These are phyloP conservation scores for Zelostemma sp. DNA, from an alignment of 1,140 invertebrate species.

Conservation along the genomic window DNA sequence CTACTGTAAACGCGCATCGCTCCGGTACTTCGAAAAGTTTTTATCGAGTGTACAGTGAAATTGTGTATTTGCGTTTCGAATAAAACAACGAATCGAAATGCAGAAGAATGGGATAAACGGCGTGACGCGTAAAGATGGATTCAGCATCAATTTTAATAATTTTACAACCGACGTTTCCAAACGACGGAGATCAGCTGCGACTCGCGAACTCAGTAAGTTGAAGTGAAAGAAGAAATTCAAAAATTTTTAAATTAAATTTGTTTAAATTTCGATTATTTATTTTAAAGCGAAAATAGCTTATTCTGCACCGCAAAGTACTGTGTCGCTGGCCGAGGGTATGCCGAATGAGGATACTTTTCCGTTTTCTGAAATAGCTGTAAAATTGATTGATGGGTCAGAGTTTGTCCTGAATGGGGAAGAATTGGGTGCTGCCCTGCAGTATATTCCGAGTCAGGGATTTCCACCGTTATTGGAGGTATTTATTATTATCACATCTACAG, in stretches of 20 bases:
- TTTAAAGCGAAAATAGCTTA: slow-evolving; percentile 76
- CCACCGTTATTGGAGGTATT: slow-evolving; percentile 73
- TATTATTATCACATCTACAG: too few relatives aligned
- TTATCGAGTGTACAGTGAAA: not conserved
- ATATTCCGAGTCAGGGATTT: slow-evolving; percentile 81
- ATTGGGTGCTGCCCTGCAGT: slow-evolving; percentile 77
- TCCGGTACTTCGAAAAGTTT: not conserved
- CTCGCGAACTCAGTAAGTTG: slow-evolving; percentile 65
- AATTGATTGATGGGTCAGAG: slow-evolving; percentile 73
- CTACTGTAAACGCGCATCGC: too few relatives aligned
- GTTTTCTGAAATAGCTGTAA: slow-evolving; percentile 76
- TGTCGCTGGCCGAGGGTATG: slow-evolving; percentile 83
- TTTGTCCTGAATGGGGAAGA: slow-evolving; percentile 73
- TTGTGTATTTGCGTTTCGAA: slow-evolving; percentile 5
- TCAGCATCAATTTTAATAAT: slow-evolving; percentile 59
- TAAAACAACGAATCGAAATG: slow-evolving; percentile 13
- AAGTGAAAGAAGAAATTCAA: not conserved
- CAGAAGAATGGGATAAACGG: slow-evolving; percentile 13
- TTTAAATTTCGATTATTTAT: not conserved
- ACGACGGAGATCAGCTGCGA: slow-evolving; percentile 55
- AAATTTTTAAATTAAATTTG: slow-evolving; percentile 1
- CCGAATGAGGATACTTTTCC: slow-evolving; percentile 84
- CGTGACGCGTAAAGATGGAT: slow-evolving; percentile 32
- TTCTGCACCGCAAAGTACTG: slow-evolving; percentile 74
- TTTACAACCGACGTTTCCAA: slow-evolving; percentile 63